Percentiles rank a stretch among this genome's conserved stretches.
Conservation (phyloP, 2,113 vertebrate species). For the Percina caprodes region DNA sequence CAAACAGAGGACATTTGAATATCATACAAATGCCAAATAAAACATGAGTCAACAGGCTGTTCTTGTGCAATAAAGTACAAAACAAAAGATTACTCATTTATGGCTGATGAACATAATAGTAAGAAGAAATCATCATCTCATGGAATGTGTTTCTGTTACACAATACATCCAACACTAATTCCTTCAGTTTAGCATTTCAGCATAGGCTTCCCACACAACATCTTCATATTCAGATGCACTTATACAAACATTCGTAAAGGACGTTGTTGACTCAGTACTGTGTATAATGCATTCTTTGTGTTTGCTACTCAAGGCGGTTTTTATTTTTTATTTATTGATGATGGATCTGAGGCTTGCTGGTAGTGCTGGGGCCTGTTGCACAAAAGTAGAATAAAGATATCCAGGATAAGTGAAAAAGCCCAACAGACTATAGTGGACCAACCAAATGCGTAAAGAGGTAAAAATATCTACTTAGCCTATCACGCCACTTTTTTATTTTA, state of each 20-base stretch:
- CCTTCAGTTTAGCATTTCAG: constrained; percentile 18
- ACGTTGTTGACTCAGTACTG: not conserved
- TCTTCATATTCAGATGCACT: not conserved
- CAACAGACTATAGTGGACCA: too few species aligned
- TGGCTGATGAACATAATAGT: constrained; percentile 13
- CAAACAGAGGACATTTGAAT: constrained; percentile 49
- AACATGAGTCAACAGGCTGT: constrained; percentile 53
- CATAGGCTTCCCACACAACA: not conserved
- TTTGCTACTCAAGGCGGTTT: not conserved
- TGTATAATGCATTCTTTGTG: not conserved
- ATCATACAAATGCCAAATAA: constrained; percentile 56
- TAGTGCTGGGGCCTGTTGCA: too few species aligned
- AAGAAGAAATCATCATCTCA: not conserved
- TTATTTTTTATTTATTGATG: too few species aligned
- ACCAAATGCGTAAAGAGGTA: too few species aligned
- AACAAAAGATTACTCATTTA: constrained; percentile 7
- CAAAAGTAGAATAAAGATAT: too few species aligned
- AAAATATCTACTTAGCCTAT: too few species aligned
- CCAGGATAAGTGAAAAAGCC: too few species aligned
- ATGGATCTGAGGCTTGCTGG: not conserved
- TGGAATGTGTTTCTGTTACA: not conserved
- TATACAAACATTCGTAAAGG: constrained; percentile 1
- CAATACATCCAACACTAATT: constrained; percentile 6
- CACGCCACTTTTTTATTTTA: too few species aligned
- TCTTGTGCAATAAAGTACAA: constrained; percentile 12